These are phyloP conservation scores for Bothrops jararaca DNA, from an alignment of 2,113 vertebrate species.

Conservation along the genomic window DNA sequence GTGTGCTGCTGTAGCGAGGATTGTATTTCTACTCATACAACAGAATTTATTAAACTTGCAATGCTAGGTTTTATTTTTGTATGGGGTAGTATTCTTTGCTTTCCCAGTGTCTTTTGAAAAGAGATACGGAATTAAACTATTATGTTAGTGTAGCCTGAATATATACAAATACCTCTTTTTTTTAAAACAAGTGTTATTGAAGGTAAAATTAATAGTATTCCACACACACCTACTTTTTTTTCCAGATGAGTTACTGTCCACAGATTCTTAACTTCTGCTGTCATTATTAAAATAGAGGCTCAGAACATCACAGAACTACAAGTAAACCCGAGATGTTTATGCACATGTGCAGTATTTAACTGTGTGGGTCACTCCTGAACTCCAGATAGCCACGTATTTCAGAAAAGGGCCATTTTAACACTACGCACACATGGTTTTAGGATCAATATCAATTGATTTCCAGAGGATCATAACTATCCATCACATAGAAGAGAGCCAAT, in stretches of 20 bases:
- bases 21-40: slow-evolving; percentile 56
- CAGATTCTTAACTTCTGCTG: neutral
- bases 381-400: slow-evolving; percentile 38
- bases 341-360: slow-evolving; percentile 30
- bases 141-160: slow-evolving; percentile 22
- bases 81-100: slow-evolving; percentile 36
- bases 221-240: neutral
- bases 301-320: neutral
- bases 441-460: neutral
- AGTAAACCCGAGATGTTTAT: slow-evolving; percentile 42
- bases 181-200: slow-evolving; percentile 18
- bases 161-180: slow-evolving; percentile 29
- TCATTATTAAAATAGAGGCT: neutral
- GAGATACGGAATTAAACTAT: slow-evolving; percentile 30
- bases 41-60: slow-evolving; percentile 52
- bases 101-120: slow-evolving; percentile 13
- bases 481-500: neutral
- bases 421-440: neutral
- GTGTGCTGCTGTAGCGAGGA: slow-evolving; percentile 52
- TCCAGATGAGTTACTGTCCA: slow-evolving; percentile 18
- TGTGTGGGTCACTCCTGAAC: slow-evolving; percentile 25
- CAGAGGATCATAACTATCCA: neutral
- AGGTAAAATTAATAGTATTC: slow-evolving; percentile 21
- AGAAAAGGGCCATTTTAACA: slow-evolving; percentile 2
- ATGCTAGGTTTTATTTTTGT: slow-evolving; percentile 48